These are phyloP conservation scores for Mohoua ochrocephala DNA, from an alignment of 2,113 vertebrate genomes.

Conservation along the genomic window DNA sequence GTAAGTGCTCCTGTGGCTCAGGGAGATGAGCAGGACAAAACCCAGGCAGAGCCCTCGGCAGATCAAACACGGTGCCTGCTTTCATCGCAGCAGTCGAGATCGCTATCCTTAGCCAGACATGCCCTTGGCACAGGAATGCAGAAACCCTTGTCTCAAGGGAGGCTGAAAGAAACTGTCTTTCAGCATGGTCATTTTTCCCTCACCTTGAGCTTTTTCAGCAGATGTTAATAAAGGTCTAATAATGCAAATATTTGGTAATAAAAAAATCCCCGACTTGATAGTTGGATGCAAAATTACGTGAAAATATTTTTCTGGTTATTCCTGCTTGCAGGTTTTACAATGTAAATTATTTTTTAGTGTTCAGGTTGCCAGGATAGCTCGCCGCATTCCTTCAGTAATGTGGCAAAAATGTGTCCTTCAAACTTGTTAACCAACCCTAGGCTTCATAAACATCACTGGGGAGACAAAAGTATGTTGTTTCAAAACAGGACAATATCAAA, in stretches of 20 bases:
- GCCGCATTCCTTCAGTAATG: not conserved
- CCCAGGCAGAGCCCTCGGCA: not conserved
- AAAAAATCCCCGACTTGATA: not conserved
- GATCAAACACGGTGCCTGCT: not conserved
- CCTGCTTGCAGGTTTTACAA: not conserved
- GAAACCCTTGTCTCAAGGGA: not conserved
- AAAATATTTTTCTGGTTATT: not conserved
- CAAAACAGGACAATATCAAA: not conserved
- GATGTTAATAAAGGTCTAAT: constrained; percentile 4
- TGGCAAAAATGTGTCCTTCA: constrained; percentile 8
- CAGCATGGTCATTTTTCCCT: not conserved
- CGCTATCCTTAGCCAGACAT: not conserved
- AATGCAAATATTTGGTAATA: not conserved
- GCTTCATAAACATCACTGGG: not conserved
- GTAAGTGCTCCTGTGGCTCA: not conserved
- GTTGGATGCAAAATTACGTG: not conserved
- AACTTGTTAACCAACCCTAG: not conserved
- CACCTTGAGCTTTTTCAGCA: constrained; percentile 16
- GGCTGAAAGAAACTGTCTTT: constrained; percentile 18
- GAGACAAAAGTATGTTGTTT: not conserved
- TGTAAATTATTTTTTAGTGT: not conserved
- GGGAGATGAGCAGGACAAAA: not conserved
- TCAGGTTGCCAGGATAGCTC: not conserved
- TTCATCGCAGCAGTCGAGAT: constrained; percentile 51
- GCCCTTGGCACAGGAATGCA: constrained; percentile 23